Evolutionary conservation across 2,113 vertebrate genomes (phyloP), one percentile per base, ranked within the genome.

Genomic region (Osmerus mordax): DNA sequence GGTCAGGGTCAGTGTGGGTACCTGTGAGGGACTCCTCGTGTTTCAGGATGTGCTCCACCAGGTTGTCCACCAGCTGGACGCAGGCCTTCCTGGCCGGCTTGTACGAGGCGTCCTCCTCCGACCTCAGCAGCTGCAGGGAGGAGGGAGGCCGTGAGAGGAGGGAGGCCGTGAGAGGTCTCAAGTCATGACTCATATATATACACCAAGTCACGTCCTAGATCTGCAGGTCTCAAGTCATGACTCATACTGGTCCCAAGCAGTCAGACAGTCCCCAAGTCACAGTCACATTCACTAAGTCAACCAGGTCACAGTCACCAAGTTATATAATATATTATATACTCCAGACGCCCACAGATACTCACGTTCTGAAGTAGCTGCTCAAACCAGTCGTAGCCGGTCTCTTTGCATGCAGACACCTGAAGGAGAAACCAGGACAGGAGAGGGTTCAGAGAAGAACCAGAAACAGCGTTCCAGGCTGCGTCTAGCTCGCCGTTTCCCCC

Each of bases 321-420:
- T 8, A 36, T 23, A 23, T 23, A 23, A 23, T 16, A 65, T 47
- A 18, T 18, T 8, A 9, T 7, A 65, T 18, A 41, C 18, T n/a
- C 11, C 15, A 51, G 15, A 56, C 1, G 67, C 28, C 73, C 47
- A 18, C 3, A 18, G 83, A 80, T 47, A 91, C 95, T 95, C 86
- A 99, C 97, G 78, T 99, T 99, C 82, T 97, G 96, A 92, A 99
- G 96, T 78, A 99, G 96, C 69, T 99, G 97, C 77, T 99, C 97
- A 88, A 99, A 99, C 97, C 97, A 99, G 84, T 99, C 97, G 84
- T 98, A 99, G 13, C 97, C 97, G 71, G 97, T 98, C 92, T 99
- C 97, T 93, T 89, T 93, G 89, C 97, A 99, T 18, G 97, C 97
- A 83, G 96, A 93, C 74, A 99, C 97, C 97, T 99, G 29, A 80